phyloP scores from a whole-genome alignment of 2,113 vertebrate species.

The Colaptes auratus region DNA sequence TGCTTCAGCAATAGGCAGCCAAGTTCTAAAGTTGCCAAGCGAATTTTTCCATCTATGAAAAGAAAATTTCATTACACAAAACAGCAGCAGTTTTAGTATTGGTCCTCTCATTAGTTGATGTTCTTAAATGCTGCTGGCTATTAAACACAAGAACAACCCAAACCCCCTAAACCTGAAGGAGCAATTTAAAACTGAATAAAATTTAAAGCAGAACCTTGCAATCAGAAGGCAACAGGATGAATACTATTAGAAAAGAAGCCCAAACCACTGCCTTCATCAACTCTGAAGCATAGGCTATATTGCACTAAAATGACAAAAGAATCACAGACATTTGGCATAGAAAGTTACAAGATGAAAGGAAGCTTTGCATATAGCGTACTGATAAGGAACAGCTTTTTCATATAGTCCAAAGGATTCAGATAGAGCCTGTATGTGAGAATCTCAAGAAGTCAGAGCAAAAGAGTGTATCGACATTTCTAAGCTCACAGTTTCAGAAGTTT shows the following conservation, averaged over 20 bases:
- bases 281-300: neutral
- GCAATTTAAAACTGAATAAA: neutral
- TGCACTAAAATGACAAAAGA: neutral
- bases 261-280: neutral
- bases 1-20: slow-evolving; percentile 94
- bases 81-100: neutral
- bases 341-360: neutral
- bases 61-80: neutral
- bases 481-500: neutral
- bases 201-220: neutral
- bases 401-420: neutral
- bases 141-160: neutral
- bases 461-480: neutral
- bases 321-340: neutral
- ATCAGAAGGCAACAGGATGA: neutral
- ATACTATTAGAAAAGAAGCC: neutral
- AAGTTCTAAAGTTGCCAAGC: slow-evolving; percentile 93
- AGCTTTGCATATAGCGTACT: neutral
- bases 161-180: neutral
- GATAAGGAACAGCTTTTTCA: neutral
- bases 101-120: neutral
- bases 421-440: neutral
- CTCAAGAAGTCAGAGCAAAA: neutral
- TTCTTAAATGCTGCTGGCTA: neutral
- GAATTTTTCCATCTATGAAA: slow-evolving; percentile 89